phyloP scores from a whole-genome alignment of 2,888 invertebrate species.

The Selenia dentaria region DNA sequence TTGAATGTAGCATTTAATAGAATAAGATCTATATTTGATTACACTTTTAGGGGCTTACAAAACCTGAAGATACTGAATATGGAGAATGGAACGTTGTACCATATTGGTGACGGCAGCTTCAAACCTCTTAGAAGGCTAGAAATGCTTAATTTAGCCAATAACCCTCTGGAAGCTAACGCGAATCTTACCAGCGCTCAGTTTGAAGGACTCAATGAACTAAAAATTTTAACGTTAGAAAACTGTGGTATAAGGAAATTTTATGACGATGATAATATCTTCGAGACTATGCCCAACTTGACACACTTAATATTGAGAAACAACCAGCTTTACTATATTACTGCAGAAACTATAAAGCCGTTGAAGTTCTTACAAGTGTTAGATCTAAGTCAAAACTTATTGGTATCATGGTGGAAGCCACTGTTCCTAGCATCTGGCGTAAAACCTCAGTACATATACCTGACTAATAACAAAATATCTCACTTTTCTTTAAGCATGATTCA shows the following conservation, averaged over 20 bases:
- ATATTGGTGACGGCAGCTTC: conserved; percentile 77
- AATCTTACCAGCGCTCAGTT: conserved; percentile 70
- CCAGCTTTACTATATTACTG: conserved; percentile 66
- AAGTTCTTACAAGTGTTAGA: conserved; percentile 72
- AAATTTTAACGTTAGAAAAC: conserved; percentile 74
- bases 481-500: conserved; percentile 83
- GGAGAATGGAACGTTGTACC: conserved; percentile 79
- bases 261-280: conserved; percentile 76
- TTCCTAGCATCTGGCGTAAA: conserved; percentile 72
- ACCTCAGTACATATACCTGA: conserved; percentile 65
- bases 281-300: conserved; percentile 75
- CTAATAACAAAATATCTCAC: conserved; percentile 82
- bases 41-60: conserved; percentile 77
- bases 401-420: conserved; percentile 80
- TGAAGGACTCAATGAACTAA: conserved; percentile 74
- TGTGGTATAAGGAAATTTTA: conserved; percentile 74
- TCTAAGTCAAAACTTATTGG: conserved; percentile 77
- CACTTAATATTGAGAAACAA: conserved; percentile 80
- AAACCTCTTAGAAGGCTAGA: conserved; percentile 65
- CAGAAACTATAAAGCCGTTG: conserved; percentile 70
- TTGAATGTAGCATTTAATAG: conserved; percentile 83
- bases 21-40: conserved; percentile 75
- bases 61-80: conserved; percentile 76
- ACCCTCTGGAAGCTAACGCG: conserved; percentile 70
- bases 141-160: conserved; percentile 81